Evolutionary conservation across 2,888 invertebrate genomes (phyloP).

Genomic region (Malthinus seriepunctatus): DNA sequence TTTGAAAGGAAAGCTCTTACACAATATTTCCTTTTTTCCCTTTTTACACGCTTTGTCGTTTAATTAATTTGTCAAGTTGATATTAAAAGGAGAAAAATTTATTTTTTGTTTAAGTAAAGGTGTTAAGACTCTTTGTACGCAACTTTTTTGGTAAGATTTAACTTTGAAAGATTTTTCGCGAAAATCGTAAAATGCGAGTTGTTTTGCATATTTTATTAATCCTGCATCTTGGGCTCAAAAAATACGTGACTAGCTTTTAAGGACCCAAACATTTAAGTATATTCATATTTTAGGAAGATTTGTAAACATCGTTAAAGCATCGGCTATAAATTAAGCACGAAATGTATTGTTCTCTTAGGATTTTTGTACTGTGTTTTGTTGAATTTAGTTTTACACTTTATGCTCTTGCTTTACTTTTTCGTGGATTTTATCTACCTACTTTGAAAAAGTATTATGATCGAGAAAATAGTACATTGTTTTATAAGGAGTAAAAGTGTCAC

Average conservation of each 20-base stretch:
- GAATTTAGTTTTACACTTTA: too few species aligned
- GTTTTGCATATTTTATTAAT: constrained; percentile 48
- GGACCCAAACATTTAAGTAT: not conserved
- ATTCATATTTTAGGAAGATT: not conserved
- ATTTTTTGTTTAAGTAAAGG: too few species aligned
- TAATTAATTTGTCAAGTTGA: too few species aligned
- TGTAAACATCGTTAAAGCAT: constrained; percentile 9
- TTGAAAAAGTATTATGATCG: too few species aligned
- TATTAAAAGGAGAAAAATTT: too few species aligned
- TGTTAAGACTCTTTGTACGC: too few species aligned
- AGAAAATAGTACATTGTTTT: too few species aligned
- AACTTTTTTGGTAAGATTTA: not conserved
- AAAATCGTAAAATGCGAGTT: constrained; percentile 32
- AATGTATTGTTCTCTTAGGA: constrained; percentile 1
- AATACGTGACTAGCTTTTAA: constrained; percentile 25
- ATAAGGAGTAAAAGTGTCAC: too few species aligned
- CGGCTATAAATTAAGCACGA: constrained; percentile 1
- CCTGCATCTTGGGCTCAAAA: constrained; percentile 28
- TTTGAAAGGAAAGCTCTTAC: not conserved
- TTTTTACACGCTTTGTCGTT: constrained; percentile 9
- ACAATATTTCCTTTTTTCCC: constrained; percentile 19
- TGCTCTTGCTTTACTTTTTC: too few species aligned
- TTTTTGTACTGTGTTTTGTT: not conserved
- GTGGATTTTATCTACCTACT: too few species aligned
- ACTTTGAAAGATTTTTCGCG: constrained; percentile 2